A percentile compares a stretch with the other conserved stretches of the same genome.
Conservation (phyloP, 30 jellyfish, hydroid and myxozoan genomes). For the Phacellophora camtschatica region DNA sequence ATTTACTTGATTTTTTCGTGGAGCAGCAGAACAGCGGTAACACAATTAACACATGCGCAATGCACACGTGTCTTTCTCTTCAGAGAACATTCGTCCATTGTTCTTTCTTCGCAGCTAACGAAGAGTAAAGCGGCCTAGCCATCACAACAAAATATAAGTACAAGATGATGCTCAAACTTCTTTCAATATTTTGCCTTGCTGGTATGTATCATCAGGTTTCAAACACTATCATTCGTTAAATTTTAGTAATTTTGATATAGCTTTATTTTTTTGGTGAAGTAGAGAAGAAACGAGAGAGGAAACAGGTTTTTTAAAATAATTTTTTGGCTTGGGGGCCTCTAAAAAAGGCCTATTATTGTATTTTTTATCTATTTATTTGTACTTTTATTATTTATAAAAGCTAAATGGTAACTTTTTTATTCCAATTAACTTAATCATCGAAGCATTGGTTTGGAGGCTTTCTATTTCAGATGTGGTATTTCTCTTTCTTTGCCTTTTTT, state of each 20-base stretch:
- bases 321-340: neutral
- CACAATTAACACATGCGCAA: constrained; percentile 37
- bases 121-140: neutral
- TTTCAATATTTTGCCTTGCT: constrained; percentile 27
- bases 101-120: neutral
- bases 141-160: neutral
- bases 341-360: neutral
- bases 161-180: constrained; percentile 24
- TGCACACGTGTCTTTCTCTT: constrained; percentile 62
- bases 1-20: too few relatives aligned
- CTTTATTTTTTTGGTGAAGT: too few relatives aligned
- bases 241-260: neutral
- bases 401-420: too few relatives aligned
- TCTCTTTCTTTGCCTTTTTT: too few relatives aligned
- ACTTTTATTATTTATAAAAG: too few relatives aligned
- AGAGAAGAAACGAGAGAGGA: too few relatives aligned
- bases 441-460: too few relatives aligned
- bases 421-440: too few relatives aligned
- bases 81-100: constrained; percentile 8
- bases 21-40: too few relatives aligned
- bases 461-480: too few relatives aligned
- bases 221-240: neutral
- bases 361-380: too few relatives aligned
- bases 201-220: neutral
- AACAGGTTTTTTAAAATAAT: too few relatives aligned